These are phyloP conservation scores for Zaprionus vittiger DNA, from an alignment of 1,140 invertebrate species.

Conservation along the genomic window DNA sequence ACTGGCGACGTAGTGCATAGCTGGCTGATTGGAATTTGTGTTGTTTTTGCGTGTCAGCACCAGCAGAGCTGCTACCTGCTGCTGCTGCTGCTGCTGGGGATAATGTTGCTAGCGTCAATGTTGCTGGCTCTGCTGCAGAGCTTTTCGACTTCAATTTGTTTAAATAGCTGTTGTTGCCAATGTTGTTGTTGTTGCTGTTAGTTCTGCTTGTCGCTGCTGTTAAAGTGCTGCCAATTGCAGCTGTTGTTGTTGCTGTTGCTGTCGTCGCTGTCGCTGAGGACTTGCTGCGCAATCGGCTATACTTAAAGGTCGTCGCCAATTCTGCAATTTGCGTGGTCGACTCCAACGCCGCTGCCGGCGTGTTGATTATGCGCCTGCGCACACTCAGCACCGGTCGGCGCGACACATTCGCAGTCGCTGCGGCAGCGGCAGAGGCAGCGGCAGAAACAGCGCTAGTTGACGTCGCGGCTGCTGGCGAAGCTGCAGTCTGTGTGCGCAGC, in stretches of 20 bases:
- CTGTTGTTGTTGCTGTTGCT: constrained; percentile 26
- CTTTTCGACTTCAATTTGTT: constrained; percentile 66
- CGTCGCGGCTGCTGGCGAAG: constrained; percentile 23
- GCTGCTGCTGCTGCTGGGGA: constrained; percentile 36
- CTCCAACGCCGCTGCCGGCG: constrained; percentile 46
- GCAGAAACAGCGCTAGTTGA: constrained; percentile 5
- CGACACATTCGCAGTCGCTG: constrained; percentile 36
- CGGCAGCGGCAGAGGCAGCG: constrained; percentile 14
- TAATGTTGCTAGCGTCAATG: constrained; percentile 38
- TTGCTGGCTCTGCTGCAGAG: constrained; percentile 41
- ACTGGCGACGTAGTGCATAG: constrained; percentile 73
- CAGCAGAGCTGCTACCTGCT: constrained; percentile 23
- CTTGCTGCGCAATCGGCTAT: constrained; percentile 59
- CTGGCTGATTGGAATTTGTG: constrained; percentile 63
- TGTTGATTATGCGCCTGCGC: constrained; percentile 76
- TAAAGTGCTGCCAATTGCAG: background rate
- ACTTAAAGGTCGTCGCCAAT: constrained; percentile 64
- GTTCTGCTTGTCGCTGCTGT: constrained; percentile 23
- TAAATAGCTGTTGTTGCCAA: constrained; percentile 42
- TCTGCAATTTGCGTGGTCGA: constrained; percentile 56
- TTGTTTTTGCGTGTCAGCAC: too few relatives aligned
- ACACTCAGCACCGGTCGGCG: constrained; percentile 77
- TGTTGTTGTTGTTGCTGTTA: constrained; percentile 32
- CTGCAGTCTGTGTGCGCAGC: constrained; percentile 70
- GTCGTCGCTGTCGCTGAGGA: constrained; percentile 36